Evolutionary conservation across 2,113 vertebrate species (phyloP), one percentile per base, ranked within the genome.

Genomic region (Podarcis cretensis): DNA sequence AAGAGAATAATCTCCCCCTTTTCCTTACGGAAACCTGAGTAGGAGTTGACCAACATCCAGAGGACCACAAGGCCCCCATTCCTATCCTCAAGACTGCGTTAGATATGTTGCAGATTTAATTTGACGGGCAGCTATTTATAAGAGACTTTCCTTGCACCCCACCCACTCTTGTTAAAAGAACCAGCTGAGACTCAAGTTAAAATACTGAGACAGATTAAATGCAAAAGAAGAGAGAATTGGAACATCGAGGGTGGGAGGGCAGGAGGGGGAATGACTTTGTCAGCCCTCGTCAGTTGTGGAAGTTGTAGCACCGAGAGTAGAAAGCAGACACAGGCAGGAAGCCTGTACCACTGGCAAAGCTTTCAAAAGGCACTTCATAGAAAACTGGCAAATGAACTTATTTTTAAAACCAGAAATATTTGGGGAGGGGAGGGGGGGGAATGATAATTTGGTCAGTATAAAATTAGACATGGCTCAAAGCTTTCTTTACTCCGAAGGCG

Each of bases 311-410:
- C 97, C 97, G 32, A 94, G 63, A 91, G 89, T 94, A 94, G 93
- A 95, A 96, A 96, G 92, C 94, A 92, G 93, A 92, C 78, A 43
- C 5, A 54, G 48, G 93, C 90, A 94, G 93, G 93, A 95, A 96
- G 95, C 95, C 95, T 92, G 71, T 89, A 85, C 90, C 86, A 91
- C 91, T 91, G 87, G 91, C 92, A 95, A 95, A 95, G 89, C 93
- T 96, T 90, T 96, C 92, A 95, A 97, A 89, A 98, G 97, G 97
- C 97, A 98, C 97, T 98, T 98, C 37, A 97, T 96, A 96, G 94
- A 96, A 97, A 95, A 84, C 89, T 89, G 81, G 94, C 95, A 97
- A 97, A 96, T 69, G 87, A 93, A 75, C 66, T 68, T 78, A 30
- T 48, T 57, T 69, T 65, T 83, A 21, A 78, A 78, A 75, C 10